Evolutionary conservation across 2,797 vertebrate genomes (phyloP), one percentile per base, ranked within the genome.

Genomic region (Alectoris magna): DNA sequence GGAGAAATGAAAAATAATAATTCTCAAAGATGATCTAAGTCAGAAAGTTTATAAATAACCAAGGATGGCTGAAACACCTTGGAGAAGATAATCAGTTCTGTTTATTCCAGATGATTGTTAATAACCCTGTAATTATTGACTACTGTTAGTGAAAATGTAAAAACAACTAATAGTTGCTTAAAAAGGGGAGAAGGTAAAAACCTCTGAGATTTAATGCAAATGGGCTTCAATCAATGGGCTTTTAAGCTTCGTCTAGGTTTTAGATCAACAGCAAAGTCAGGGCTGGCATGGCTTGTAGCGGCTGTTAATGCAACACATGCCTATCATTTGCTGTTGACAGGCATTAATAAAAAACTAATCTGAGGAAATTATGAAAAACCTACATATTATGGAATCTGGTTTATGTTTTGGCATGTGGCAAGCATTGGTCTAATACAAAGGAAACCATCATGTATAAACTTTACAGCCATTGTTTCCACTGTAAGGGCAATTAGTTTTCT

Each of bases 291-390:
- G 95, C 80, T 94, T 68, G 38, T 44, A 91, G 95, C n/a, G 71
- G 97, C 97, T 97, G 97, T 95, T 97, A 97, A 97, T 96, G 95
- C 91, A 97, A 95, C 94, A 96, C 97, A 98, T 96, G 97, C 97
- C 97, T 97, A 83, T 97, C 97, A 96, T 97, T 97, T 97, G 97
- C 97, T 98, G 98, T 98, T 98, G 98, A 98, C 98, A 98, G 98
- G 97, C 97, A 98, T 98, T 98, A 98, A 98, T 98, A 98, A 98
- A 98, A 98, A 96, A 76, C 97, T 98, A 98, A 98, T 98, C 98
- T 97, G 97, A 97, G 97, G 96, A 98, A 98, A 98, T 98, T 98
- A 98, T 97, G 97, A 96, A 98, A 98, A 98, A 98, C 95, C 97
- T 96, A 90, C 94, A 91, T 97, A 97, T 98, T 97, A 98, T 97